Percentiles rank a stretch among this genome's conserved stretches.
These are phyloP conservation scores for Bos taurus DNA, from an alignment of 2,113 vertebrate species.

Conservation along the genomic window ARS-UCD2.0 NC_037345.1:23455001-23455500, in stretches of 20 bases:
- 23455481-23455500: slow-evolving; percentile 77
- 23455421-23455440: slow-evolving; percentile 77
- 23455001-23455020: accelerated
- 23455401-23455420: slow-evolving; percentile 67
- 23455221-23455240: background rate
- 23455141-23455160: background rate
- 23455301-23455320: background rate
- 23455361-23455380: background rate
- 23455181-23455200: background rate
- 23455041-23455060: background rate
- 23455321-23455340: background rate
- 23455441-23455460: slow-evolving; percentile 85
- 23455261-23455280: background rate
- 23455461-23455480: slow-evolving; percentile 82
- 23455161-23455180: background rate
- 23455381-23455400: too few species aligned
- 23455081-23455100: background rate
- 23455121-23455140: background rate
- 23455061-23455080: background rate
- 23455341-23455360: accelerated
- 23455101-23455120: background rate
- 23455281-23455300: background rate
- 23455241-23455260: background rate
- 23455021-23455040: background rate
- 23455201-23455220: background rate